Evolutionary conservation across 2,888 invertebrate genomes (phyloP), one percentile per base, ranked within the genome.

Genomic region (Caenorhabditis sp.): DNA sequence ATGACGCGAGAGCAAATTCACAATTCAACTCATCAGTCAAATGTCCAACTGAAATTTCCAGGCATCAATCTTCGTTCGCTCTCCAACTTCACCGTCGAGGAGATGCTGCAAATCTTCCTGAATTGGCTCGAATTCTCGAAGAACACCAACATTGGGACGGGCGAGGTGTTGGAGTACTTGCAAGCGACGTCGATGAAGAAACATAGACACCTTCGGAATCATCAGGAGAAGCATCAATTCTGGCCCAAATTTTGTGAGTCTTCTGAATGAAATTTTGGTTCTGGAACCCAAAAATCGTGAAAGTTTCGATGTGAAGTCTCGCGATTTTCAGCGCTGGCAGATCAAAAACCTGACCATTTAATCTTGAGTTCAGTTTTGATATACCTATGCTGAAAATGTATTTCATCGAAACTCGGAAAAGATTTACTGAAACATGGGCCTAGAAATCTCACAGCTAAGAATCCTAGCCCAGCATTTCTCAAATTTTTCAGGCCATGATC

Each of bases 91-190:
- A 63, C 79, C n/a, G 14, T 79, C 16, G 79, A 83, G 24, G 82
- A 83, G 28, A 16, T 28, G 5, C 22, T 79, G 2, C 54, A 28
- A 38, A 64, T 83, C 10, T 59, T 79, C 54, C 38, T 59, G 7
- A 83, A 83, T 24, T 83, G 82, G 82, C 61, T 58, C n/a, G 19
- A 61, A 22, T 82, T 54, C n/a, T 66, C 73, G 7, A 49, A 64
- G 5, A 41, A 80, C 14, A 8, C 58, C 12, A 51, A 31, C 22
- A 10, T 80, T 24, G 22, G 26, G 22, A 1, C 35, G 4, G 14
- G 35, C 10, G 68, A 59, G 14, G 80, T 73, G 5, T 6, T 24
- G 4, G 73, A 73, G n/a, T 72, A 80, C 14, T 4, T 80, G 10
- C n/a, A 3, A 8, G 44, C 51, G 28, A 72, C 56, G 28, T n/a